Base-by-base conservation (phyloP, 2,113 vertebrate species). In the Gopherus flavomarginatus region DNA sequence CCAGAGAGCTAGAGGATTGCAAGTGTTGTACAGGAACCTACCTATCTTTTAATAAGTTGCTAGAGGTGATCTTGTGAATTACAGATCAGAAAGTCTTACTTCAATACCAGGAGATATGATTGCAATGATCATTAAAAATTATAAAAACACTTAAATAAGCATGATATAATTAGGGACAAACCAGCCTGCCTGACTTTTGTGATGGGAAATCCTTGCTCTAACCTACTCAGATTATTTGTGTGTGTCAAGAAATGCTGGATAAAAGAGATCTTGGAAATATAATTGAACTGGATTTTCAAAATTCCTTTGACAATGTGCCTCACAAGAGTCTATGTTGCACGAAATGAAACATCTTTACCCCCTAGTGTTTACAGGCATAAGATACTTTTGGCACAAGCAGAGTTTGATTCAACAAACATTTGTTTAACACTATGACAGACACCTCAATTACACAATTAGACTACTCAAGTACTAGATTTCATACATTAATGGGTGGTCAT, bases 321-420 rank as follows among this genome's bases (percentile, higher is more conserved):
- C 57, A 62, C 0, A 0, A 82, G 52, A 85, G 8, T 13, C 65
- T 93, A 29, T 31, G 10, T 86, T 86, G 52, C 49, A 52, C 88
- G 49, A 90, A 77, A 8, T 69, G 62, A 69, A 69, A 69, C 65
- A 69, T 22, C 17, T 69, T n/a, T 69, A 19, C 19, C 21, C 35
- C 17, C 35, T 69, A 69, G 12, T 21, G 6, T 38, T 69, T n/a
- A 69, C 65, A 38, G 17, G 35, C 35, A n/a, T 69, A 49, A 83
- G 52, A 62, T 17, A 69, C 5, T 44, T 90, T 59, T 95, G 86
- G 57, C 65, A 65, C 6, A 59, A 6, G 10, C 38, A 6, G 92
- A 90, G 83, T 87, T 91, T 81, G 72, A 91, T 88, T 92, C 79
- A 91, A 91, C 31, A 94, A 88, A 81, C 83, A 53, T 47, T 93